Evolutionary conservation across 2,797 vertebrate genomes (phyloP).

Genomic region (Podarcis siculus): DNA sequence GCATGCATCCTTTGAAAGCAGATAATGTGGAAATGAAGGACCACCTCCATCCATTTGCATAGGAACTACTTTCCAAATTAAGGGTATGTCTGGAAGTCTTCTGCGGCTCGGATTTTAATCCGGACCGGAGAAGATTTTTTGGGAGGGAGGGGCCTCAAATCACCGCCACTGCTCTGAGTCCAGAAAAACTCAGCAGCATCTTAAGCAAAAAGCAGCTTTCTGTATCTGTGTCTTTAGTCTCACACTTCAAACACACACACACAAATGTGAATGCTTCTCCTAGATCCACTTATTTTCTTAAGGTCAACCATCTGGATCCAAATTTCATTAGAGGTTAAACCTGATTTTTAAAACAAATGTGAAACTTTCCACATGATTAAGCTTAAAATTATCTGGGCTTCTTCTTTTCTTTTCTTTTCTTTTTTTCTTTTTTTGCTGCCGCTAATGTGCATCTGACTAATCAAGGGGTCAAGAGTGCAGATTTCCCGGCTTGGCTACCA

Average conservation of each 20-base stretch:
- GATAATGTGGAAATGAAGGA: background rate
- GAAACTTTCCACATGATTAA: constrained; percentile 69
- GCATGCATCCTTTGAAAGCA: background rate
- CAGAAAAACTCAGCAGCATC: background rate
- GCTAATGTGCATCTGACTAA: constrained; percentile 75
- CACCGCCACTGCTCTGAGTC: background rate
- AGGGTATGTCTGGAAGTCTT: background rate
- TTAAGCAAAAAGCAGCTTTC: background rate
- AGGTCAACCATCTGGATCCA: constrained; percentile 51
- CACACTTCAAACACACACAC: background rate
- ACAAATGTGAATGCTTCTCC: background rate
- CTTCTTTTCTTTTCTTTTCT: background rate
- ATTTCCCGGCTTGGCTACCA: constrained; percentile 68
- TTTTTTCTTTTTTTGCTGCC: constrained; percentile 46
- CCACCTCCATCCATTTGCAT: background rate
- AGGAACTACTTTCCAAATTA: background rate
- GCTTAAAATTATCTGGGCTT: constrained; percentile 74
- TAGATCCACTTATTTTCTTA: constrained; percentile 27
- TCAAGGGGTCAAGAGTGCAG: constrained; percentile 72
- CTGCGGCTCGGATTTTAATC: background rate
- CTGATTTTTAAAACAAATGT: constrained; percentile 52
- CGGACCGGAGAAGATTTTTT: background rate
- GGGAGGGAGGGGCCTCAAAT: background rate
- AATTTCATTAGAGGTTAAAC: constrained; percentile 72
- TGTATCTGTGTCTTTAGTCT: background rate